Conservation (phyloP, 2,113 vertebrate genomes). For the Dendropsophus ebraccatus region DNA sequence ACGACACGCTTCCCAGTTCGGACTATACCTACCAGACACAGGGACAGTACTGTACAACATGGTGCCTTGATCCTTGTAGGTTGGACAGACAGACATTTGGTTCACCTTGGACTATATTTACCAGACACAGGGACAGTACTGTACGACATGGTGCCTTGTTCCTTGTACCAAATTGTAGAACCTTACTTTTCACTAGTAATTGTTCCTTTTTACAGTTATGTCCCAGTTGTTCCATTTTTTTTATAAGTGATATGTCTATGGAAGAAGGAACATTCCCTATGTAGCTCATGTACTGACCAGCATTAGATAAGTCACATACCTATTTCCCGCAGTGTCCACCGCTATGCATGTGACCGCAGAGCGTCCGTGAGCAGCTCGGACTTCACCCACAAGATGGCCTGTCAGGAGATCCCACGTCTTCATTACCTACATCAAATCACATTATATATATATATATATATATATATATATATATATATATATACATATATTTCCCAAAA, state of each 20-base stretch:
- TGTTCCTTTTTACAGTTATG: neutral
- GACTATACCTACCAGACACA: no score
- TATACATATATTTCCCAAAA: neutral
- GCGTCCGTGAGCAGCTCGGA: constrained; percentile 53
- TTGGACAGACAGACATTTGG: no score
- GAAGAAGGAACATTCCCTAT: neutral
- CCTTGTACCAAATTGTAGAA: no score
- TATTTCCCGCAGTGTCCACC: constrained; percentile 59
- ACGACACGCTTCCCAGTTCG: no score
- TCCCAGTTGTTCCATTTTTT: neutral
- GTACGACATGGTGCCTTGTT: no score
- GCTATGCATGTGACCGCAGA: constrained; percentile 61
- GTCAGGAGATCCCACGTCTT: constrained; percentile 63
- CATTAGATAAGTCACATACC: constrained; percentile 47
- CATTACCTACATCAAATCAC: constrained; percentile 51
- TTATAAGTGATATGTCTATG: neutral
- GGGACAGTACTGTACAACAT: no score
- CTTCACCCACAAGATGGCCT: constrained; percentile 58
- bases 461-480: neutral
- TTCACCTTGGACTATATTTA: no score
- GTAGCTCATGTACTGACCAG: neutral
- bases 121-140: no score
- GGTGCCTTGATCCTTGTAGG: no score
- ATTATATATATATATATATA: neutral
- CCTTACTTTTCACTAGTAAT: no score